Base-by-base conservation (phyloP, 2,113 vertebrate genomes). In the Scalopus aquaticus region DNA sequence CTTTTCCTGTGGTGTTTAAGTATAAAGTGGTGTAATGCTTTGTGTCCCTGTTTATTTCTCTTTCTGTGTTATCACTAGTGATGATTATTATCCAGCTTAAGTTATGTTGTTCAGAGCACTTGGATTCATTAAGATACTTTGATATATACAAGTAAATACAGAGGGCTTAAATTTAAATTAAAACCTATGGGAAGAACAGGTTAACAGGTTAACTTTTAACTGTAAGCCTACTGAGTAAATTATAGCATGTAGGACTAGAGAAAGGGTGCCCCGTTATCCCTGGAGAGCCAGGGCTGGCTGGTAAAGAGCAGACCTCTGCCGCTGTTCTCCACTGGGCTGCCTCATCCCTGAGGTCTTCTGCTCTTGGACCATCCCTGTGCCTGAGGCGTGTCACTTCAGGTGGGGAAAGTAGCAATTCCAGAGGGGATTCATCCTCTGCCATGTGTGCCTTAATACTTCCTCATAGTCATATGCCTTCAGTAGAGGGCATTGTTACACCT, bases 191-290 rank as follows among this genome's bases (percentile, higher is more conserved):
- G 37, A 72, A 8, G 13, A 88, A 6, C 83, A 67, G 80, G 22
- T 92, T 90, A 88, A 6, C 83, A 67, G 80, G 22, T 92, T 90
- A 79, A 56, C 32, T 49, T 83, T 62, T 44, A 84, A 64, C 65
- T 73, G 44, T 44, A 3, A 30, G 2, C 32, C 60, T 64, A 35
- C 64, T 72, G n/a, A 58, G 32, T 81, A 49, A 79, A 60, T 42
- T 49, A 54, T 60, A 67, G 58, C 13, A 42, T 22, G 11, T 3
- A 44, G 39, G 60, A 54, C 65, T 11, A 72, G 28, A 62, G 30
- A n/a, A 26, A 24, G 22, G 73, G 56, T 3, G 30, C 35, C 7
- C 54, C 74, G 51, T 76, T 65, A 42, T n/a, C n/a, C 30, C 44
- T 35, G 39, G 17, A 60, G 51, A 67, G 73, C 65, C 6, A 42